phyloP scores from a whole-genome alignment of 2,797 vertebrate genomes.

The Choloepus didactylus region DNA sequence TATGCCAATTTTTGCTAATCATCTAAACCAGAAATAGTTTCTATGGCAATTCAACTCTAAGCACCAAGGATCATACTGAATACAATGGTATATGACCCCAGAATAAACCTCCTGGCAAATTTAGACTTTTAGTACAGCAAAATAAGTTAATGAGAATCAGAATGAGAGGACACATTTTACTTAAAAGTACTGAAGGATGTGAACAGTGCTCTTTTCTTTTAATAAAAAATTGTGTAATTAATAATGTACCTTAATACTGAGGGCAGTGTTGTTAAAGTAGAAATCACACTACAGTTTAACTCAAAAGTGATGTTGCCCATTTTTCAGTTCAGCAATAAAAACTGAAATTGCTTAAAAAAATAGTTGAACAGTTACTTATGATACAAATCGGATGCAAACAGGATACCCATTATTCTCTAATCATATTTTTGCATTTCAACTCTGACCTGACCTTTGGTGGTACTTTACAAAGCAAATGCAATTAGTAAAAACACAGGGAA shows the following conservation, averaged over 20 bases:
- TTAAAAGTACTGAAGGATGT: constrained; percentile 42
- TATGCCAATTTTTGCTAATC: constrained; percentile 51
- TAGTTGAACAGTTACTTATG: constrained; percentile 68
- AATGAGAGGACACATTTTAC: constrained; percentile 41
- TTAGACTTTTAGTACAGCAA: constrained; percentile 58
- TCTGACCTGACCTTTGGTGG: constrained; percentile 81
- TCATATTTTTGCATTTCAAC: constrained; percentile 75
- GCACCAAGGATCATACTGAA: constrained; percentile 50
- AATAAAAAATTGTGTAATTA: constrained; percentile 49
- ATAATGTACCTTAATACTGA: constrained; percentile 64
- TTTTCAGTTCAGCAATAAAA: constrained; percentile 85
- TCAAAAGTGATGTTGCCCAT: constrained; percentile 76
- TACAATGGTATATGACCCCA: background rate
- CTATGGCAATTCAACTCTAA: constrained; percentile 52
- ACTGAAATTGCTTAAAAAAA: constrained; percentile 77
- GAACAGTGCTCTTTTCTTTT: constrained; percentile 9
- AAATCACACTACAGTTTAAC: constrained; percentile 77
- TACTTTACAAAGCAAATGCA: constrained; percentile 82
- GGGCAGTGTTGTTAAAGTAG: constrained; percentile 69
- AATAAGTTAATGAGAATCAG: constrained; percentile 54
- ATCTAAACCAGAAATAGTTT: constrained; percentile 62
- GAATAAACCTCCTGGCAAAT: constrained; percentile 50
- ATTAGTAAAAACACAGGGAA: background rate
- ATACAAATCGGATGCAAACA: constrained; percentile 45
- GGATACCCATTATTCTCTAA: constrained; percentile 64